Percentiles rank a stretch among this genome's conserved stretches.
These are phyloP conservation scores for Podabrus alpinus DNA, from an alignment of 2,888 invertebrate genomes.

Conservation along the genomic window DNA sequence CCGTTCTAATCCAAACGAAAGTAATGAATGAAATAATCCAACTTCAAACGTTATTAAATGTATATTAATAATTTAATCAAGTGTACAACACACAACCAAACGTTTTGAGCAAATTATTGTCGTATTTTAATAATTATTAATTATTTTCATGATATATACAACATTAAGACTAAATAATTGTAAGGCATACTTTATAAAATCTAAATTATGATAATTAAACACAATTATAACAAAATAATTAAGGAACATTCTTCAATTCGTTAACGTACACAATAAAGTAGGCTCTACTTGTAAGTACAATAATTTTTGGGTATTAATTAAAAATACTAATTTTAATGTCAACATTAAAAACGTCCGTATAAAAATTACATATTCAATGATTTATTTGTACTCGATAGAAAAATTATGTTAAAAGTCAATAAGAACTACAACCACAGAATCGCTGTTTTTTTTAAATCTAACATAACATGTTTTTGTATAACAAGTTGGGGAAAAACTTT, in stretches of 20 bases:
- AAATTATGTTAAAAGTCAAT: background rate
- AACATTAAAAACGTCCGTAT: background rate
- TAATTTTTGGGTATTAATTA: background rate
- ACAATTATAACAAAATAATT: background rate
- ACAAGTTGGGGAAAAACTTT: background rate
- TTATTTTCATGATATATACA: constrained; percentile 5
- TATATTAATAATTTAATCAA: constrained; percentile 26
- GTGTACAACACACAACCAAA: constrained; percentile 23
- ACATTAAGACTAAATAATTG: background rate
- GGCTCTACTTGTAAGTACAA: background rate
- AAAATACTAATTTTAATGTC: background rate
- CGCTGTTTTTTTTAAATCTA: background rate
- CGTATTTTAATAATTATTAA: constrained; percentile 11
- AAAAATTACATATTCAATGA: background rate
- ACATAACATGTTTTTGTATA: background rate
- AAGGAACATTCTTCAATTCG: constrained; percentile 1
- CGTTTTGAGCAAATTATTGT: constrained; percentile 22
- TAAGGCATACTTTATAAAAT: background rate
- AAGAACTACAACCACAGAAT: background rate
- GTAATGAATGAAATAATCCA: background rate
- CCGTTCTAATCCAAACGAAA: too few species aligned
- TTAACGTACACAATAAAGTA: background rate
- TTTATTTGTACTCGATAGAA: constrained; percentile 12
- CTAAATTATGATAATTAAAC: background rate
- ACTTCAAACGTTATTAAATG: background rate